Conservation (phyloP, 2,113 vertebrate species). For the Antechinus flavipes region DNA sequence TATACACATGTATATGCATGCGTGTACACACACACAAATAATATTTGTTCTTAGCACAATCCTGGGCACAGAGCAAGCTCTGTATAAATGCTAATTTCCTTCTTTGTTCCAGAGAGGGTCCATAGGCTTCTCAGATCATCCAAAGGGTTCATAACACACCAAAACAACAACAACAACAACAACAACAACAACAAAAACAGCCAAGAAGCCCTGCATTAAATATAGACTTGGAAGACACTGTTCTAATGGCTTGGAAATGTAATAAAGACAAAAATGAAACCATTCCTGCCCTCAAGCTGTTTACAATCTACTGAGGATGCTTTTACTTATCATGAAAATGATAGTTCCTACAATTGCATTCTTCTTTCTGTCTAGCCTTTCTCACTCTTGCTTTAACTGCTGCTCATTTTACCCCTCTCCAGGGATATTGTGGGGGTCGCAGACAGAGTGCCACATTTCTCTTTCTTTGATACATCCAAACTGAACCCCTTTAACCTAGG, state of each 20-base stretch:
- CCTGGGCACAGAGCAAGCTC: not conserved
- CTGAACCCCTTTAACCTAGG: not conserved
- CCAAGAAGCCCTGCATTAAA: not conserved
- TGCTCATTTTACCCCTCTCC: not conserved
- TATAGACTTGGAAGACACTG: not conserved
- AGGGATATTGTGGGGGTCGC: not conserved
- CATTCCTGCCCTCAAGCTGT: not conserved
- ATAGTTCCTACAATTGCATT: not conserved
- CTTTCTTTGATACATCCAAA: not conserved
- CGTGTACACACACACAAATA: too few species aligned
- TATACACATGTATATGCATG: too few species aligned
- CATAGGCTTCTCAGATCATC: not conserved
- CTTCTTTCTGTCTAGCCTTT: not conserved
- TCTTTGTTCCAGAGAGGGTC: not conserved
- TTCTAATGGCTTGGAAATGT: not conserved
- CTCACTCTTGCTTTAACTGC: not conserved
- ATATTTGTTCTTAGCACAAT: too few species aligned
- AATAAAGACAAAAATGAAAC: not conserved
- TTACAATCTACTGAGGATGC: not conserved
- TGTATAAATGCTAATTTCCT: not conserved
- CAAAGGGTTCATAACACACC: not conserved
- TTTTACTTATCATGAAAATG: not conserved
- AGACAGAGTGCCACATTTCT: not conserved
- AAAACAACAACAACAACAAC: not conserved
- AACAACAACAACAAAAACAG: not conserved